Evolutionary conservation across 2,113 vertebrate genomes (phyloP).

Genomic region (Cricetomys ansorgei): DNA sequence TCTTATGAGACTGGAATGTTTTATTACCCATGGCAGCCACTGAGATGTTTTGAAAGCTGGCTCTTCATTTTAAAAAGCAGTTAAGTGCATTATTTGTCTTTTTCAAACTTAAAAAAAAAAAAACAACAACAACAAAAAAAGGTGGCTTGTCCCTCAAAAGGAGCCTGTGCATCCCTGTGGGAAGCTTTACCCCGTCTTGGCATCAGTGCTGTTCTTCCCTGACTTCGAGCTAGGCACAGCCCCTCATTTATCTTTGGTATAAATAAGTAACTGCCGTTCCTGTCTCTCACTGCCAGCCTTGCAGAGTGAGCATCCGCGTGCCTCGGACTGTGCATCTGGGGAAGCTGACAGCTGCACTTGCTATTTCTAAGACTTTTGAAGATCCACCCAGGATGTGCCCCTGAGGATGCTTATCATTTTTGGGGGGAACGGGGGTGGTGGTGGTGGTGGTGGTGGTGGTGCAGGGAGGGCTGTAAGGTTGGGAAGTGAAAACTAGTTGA

Average conservation of each 20-base stretch:
- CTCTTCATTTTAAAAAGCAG: constrained; percentile 42
- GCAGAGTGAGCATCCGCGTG: constrained; percentile 41
- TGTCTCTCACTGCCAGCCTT: constrained; percentile 19
- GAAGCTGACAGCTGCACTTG: constrained; percentile 66
- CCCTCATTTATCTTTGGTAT: constrained; percentile 59
- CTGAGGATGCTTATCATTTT: constrained; percentile 68
- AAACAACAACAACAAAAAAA: no score
- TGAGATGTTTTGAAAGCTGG: background rate
- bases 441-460: no score
- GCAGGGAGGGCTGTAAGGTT: constrained; percentile 16
- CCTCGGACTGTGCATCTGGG: constrained; percentile 66
- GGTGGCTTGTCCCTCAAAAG: background rate
- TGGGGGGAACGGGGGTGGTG: background rate
- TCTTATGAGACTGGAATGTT: background rate
- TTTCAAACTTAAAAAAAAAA: constrained; percentile 31
- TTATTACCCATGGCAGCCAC: background rate
- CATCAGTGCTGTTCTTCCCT: background rate
- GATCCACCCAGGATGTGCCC: constrained; percentile 57
- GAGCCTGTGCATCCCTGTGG: background rate
- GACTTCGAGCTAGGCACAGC: background rate
- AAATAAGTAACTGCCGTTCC: constrained; percentile 62
- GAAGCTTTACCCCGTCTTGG: background rate
- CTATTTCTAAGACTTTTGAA: constrained; percentile 69
- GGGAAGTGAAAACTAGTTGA: constrained; percentile 58
- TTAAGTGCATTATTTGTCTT: background rate